Base-by-base conservation (phyloP, 2,797 vertebrate species). In the Microctenopoma lineatum region DNA sequence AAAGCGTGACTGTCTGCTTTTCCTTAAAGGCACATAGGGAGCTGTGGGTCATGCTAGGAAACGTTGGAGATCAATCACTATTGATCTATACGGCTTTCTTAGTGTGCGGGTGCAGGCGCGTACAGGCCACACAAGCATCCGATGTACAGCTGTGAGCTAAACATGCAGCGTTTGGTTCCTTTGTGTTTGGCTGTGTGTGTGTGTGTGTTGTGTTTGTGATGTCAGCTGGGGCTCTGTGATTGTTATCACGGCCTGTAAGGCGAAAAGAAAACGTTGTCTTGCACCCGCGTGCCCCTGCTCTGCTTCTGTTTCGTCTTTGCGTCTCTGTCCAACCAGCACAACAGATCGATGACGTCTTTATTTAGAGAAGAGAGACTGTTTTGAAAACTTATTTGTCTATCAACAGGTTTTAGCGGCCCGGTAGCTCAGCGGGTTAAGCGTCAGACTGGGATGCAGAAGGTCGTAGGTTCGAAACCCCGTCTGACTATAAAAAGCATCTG, bases 61-160 rank as follows among this genome's bases (percentile, higher is more conserved):
- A 69, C 45, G 68, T 36, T 66, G 3, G 5, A 71, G 75, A 79
- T 27, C 79, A 81, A 81, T 83, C 0, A 70, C 42, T 86, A 86
- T 85, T 74, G 84, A 89, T 86, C 60, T 32, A n/a, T 18, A 4
- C 21, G 51, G 45, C 46, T 65, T 38, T 73, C 39, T 46, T 34
- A n/a, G 50, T 68, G 47, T 29, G 60, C 53, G 12, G 18, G 15
- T 36, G 41, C 36, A 53, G 5, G 60, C 53, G 12, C 16, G 15
- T 36, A 36, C 36, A 53, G 5, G 36, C 12, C 41, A 7, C 52
- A 53, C 13, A 16, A 46, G 27, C 47, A 36, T 47, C 18, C 29
- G 46, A 52, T 10, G 12, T 27, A 42, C n/a, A 34, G 48, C 16
- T 42, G 32, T 14, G 0, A 58, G 44, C 42, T 14, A 42, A 42